A percentile compares a stretch with the other conserved stretches of the same genome.
These are phyloP conservation scores for Petrocephalus zakoni DNA, from an alignment of 2,113 vertebrate genomes.

Conservation along the genomic window DNA sequence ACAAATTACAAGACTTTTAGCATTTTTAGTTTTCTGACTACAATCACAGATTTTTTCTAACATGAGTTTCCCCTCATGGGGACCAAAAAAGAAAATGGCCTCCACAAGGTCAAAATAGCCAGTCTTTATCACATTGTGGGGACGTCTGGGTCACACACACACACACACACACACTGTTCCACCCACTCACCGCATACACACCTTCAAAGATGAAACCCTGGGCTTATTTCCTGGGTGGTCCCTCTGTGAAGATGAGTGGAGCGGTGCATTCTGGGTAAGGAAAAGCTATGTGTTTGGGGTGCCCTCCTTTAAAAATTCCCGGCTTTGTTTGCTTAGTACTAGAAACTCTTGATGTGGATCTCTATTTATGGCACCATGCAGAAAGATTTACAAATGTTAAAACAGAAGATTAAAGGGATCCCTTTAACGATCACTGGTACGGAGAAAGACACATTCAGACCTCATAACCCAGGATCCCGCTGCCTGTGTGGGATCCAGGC, in stretches of 20 bases:
- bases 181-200: conserved; percentile 23
- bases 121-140: neutral
- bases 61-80: too few species aligned
- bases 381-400: conserved; percentile 54
- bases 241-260: conserved; percentile 62
- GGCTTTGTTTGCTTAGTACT: conserved; percentile 59
- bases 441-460: conserved; percentile 54
- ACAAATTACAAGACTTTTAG: neutral
- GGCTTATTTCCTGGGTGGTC: conserved; percentile 69
- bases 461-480: conserved; percentile 45
- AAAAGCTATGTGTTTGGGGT: conserved; percentile 49
- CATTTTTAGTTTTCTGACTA: neutral
- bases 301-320: conserved; percentile 56
- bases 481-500: conserved; percentile 16
- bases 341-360: conserved; percentile 54
- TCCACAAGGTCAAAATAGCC: neutral
- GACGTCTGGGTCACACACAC: conserved; percentile 27
- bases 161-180: conserved; percentile 7
- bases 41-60: neutral
- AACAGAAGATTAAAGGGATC: conserved; percentile 63
- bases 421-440: conserved; percentile 61
- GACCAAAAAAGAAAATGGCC: neutral
- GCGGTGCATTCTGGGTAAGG: conserved; percentile 62
- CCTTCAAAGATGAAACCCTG: conserved; percentile 51
- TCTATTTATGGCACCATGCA: conserved; percentile 61